Percentiles rank a stretch among this genome's conserved stretches.
These are phyloP conservation scores for Auanema sp. DNA, from an alignment of 2,888 invertebrate species.

Conservation along the genomic window DNA sequence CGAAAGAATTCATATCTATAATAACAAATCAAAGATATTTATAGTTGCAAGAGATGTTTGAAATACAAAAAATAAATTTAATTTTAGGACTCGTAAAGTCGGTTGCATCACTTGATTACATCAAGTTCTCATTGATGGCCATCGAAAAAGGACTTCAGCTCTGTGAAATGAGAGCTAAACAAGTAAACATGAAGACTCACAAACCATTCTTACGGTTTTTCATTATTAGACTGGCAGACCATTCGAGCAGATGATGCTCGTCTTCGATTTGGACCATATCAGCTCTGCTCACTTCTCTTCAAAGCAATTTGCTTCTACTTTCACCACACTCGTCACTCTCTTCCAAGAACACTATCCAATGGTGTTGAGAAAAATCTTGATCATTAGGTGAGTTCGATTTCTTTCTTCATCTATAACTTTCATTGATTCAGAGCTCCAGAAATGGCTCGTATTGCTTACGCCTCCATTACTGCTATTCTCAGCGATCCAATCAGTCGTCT, in stretches of 20 bases:
- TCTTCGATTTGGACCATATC: slow-evolving; percentile 63
- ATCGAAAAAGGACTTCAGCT: slow-evolving; percentile 61
- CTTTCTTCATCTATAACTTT: neutral
- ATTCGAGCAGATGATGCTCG: slow-evolving; percentile 63
- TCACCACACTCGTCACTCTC: slow-evolving; percentile 62
- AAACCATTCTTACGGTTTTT: neutral
- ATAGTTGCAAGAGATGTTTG: neutral
- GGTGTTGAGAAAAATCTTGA: slow-evolving; percentile 60
- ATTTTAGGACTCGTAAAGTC: slow-evolving; percentile 57
- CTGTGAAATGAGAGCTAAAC: slow-evolving; percentile 54
- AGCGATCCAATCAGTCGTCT: slow-evolving; percentile 55
- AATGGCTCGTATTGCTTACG: slow-evolving; percentile 62
- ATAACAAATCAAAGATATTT: neutral
- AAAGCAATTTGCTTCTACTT: slow-evolving; percentile 63
- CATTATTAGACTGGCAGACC: slow-evolving; percentile 54
- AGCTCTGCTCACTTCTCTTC: slow-evolving; percentile 59
- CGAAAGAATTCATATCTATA: neutral
- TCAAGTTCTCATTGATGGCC: slow-evolving; percentile 62
- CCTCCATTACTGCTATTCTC: slow-evolving; percentile 60
- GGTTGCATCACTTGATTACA: slow-evolving; percentile 62
- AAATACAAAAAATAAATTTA: neutral
- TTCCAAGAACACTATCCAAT: slow-evolving; percentile 64
- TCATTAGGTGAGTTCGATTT: slow-evolving; percentile 40
- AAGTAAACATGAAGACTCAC: slow-evolving; percentile 27
- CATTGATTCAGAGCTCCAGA: slow-evolving; percentile 52